phyloP scores from a whole-genome alignment of 2,888 invertebrate species.

The Clistopyga incitator region DNA sequence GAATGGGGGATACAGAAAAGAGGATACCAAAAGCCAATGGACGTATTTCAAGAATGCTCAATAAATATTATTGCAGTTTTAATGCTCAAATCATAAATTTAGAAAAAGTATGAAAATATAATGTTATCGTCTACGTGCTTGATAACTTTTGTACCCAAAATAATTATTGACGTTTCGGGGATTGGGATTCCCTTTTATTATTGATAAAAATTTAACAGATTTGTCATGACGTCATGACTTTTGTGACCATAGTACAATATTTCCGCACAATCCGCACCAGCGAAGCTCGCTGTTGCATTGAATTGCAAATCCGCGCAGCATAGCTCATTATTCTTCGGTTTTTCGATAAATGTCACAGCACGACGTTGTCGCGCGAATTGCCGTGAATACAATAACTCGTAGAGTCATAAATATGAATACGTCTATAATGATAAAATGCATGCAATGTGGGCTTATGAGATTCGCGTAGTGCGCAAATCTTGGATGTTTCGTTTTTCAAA shows the following conservation, averaged over 20 bases:
- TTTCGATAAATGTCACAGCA: slow-evolving; percentile 43
- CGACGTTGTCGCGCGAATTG: slow-evolving; percentile 46
- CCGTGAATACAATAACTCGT: slow-evolving; percentile 47
- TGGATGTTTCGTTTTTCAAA: not conserved
- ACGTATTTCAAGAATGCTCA: too few relatives aligned
- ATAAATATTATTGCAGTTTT: too few relatives aligned
- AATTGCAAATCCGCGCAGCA: slow-evolving; percentile 58
- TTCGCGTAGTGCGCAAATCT: not conserved
- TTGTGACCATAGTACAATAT: slow-evolving; percentile 1
- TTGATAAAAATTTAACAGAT: not conserved
- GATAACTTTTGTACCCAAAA: not conserved
- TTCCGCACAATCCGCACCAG: slow-evolving; percentile 11
- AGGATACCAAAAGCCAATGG: too few relatives aligned
- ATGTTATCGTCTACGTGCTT: too few relatives aligned
- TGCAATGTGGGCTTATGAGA: not conserved
- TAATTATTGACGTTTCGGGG: not conserved
- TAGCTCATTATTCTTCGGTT: slow-evolving; percentile 51
- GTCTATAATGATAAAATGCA: slow-evolving; percentile 3
- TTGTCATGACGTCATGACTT: not conserved
- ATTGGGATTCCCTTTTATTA: not conserved
- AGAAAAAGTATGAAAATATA: too few relatives aligned
- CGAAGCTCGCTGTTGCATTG: slow-evolving; percentile 54
- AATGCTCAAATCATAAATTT: too few relatives aligned
- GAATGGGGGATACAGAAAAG: too few relatives aligned
- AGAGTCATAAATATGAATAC: slow-evolving; percentile 14